Percentiles rank a stretch among this genome's conserved stretches.
Conservation (phyloP, 2,113 vertebrate species). For the Microtus montanus region DNA sequence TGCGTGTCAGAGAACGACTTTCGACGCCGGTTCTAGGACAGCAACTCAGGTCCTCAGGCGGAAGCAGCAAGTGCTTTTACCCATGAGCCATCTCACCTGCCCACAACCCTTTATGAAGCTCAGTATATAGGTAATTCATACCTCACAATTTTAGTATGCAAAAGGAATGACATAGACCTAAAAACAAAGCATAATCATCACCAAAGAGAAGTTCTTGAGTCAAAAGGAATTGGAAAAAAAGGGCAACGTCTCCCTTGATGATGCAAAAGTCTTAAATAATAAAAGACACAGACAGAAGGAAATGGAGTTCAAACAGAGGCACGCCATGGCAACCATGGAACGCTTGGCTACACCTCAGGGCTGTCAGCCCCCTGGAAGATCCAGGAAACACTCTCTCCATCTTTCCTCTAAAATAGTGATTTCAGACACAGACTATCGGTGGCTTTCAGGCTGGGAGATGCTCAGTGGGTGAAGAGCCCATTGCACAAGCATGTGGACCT, state of each 20-base stretch:
- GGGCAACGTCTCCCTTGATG: not conserved
- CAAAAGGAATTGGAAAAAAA: not conserved
- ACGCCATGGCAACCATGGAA: not conserved
- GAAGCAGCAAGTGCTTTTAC: not conserved
- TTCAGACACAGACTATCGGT: too few species aligned
- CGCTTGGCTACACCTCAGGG: rapidly evolving
- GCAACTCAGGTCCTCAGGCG: not conserved
- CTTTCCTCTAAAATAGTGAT: not conserved
- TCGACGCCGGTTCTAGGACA: not conserved
- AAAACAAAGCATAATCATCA: not conserved
- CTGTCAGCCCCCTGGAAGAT: not conserved
- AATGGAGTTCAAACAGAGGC: not conserved
- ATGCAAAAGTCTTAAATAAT: not conserved
- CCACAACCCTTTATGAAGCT: not conserved
- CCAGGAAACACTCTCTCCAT: not conserved
- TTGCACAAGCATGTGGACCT: not conserved
- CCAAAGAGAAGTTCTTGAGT: not conserved
- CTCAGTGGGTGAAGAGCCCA: not conserved
- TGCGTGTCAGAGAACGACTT: not conserved
- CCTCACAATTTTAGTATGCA: not conserved
- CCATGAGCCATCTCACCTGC: not conserved
- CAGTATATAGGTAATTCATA: not conserved
- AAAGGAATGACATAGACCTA: not conserved
- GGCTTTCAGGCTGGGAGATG: not conserved
- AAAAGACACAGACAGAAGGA: not conserved